Percentiles rank a stretch among this genome's conserved stretches.
Evolutionary conservation across 2,113 vertebrate genomes (phyloP).

Genomic region (Clarias magur): DNA sequence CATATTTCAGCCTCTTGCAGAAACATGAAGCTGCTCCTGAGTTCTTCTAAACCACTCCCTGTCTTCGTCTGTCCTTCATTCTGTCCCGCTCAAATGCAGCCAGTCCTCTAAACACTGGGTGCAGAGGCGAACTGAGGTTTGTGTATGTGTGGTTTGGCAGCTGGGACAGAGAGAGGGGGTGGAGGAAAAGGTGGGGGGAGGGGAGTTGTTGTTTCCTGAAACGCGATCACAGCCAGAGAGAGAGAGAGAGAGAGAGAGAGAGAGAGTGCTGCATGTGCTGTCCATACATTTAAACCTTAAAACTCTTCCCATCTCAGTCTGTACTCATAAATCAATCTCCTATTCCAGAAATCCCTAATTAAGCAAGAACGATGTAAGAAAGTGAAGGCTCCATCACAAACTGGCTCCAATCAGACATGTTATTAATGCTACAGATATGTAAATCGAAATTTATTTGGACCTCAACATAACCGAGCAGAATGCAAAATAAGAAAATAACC

Average conservation of each 20-base stretch:
- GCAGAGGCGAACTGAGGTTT: slow-evolving; percentile 41
- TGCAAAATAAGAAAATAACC: not conserved
- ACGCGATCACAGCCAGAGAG: slow-evolving; percentile 47
- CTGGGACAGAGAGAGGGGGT: slow-evolving; percentile 43
- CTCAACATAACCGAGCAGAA: too few species aligned
- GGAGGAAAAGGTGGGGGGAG: slow-evolving; percentile 43
- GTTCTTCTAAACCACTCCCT: slow-evolving; percentile 21
- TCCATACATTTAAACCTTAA: not conserved
- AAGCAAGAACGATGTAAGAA: slow-evolving; percentile 8
- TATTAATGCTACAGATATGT: not conserved
- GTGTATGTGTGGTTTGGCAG: slow-evolving; percentile 57
- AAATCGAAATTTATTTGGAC: not conserved
- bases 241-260: slow-evolving; percentile 20
- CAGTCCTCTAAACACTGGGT: slow-evolving; percentile 44
- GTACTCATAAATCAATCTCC: not conserved
- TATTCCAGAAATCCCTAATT: not conserved
- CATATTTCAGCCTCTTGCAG: slow-evolving; percentile 11
- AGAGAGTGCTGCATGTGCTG: not conserved
- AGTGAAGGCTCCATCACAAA: slow-evolving; percentile 52
- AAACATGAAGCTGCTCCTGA: slow-evolving; percentile 11
- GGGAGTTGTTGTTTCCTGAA: slow-evolving; percentile 56
- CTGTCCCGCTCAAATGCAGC: slow-evolving; percentile 38
- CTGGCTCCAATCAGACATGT: slow-evolving; percentile 22
- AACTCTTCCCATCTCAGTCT: not conserved
- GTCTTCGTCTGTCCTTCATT: slow-evolving; percentile 27